Evolutionary conservation across 2,797 vertebrate species (phyloP).

Genomic region (Phyllotis vaccarum): DNA sequence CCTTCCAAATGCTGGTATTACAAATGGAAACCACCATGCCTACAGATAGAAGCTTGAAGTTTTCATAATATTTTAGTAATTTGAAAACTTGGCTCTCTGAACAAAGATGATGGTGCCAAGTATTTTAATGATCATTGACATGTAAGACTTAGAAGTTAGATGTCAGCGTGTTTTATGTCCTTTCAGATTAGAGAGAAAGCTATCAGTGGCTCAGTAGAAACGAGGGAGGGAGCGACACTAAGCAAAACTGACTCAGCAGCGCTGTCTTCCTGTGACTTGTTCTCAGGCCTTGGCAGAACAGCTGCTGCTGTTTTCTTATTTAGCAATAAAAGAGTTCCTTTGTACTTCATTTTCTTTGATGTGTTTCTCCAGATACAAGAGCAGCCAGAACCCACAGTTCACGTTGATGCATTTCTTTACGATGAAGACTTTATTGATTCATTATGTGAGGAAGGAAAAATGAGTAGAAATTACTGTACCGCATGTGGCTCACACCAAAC

Average conservation of each 20-base stretch:
- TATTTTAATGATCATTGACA: slow-evolving; percentile 50
- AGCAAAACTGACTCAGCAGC: neutral
- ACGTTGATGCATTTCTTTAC: slow-evolving; percentile 96
- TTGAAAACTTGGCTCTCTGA: slow-evolving; percentile 59
- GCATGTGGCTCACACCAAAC: slow-evolving; percentile 93
- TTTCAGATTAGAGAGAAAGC: slow-evolving; percentile 60
- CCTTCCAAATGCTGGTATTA: neutral
- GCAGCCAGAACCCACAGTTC: slow-evolving; percentile 90
- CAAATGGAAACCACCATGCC: neutral
- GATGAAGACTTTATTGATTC: slow-evolving; percentile 94
- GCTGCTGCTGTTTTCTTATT: slow-evolving; percentile 72
- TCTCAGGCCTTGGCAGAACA: slow-evolving; percentile 57
- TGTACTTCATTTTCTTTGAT: slow-evolving; percentile 78
- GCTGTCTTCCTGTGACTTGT: slow-evolving; percentile 30
- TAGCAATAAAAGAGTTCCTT: slow-evolving; percentile 77
- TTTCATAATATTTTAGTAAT: slow-evolving; percentile 58
- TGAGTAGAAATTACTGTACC: slow-evolving; percentile 94
- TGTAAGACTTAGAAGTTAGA: neutral
- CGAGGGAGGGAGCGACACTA: slow-evolving; percentile 5
- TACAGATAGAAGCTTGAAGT: neutral
- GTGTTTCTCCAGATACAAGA: slow-evolving; percentile 90
- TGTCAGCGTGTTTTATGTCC: slow-evolving; percentile 18
- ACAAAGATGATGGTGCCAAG: slow-evolving; percentile 33
- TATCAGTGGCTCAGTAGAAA: slow-evolving; percentile 45
- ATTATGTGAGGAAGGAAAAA: slow-evolving; percentile 93